Evolutionary conservation across 1,140 invertebrate species (phyloP).

Genomic region (Drosophila seguyi): DNA sequence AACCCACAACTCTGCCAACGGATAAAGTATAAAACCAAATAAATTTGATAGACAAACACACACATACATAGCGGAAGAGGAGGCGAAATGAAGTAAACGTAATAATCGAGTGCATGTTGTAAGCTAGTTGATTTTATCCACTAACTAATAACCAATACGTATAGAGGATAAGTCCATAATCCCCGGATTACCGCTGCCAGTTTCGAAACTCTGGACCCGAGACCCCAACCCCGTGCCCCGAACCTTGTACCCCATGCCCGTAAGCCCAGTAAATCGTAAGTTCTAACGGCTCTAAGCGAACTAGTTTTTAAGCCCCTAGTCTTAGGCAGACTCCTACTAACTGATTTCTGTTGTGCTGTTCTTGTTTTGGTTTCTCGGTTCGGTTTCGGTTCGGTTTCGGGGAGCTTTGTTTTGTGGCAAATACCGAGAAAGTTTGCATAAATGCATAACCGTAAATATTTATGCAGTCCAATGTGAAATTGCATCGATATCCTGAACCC

Average conservation of each 20-base stretch:
- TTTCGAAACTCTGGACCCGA: conserved; percentile 5
- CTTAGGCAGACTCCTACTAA: conserved; percentile 26
- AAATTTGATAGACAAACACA: conserved; percentile 35
- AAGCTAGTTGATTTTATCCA: conserved; percentile 78
- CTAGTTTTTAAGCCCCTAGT: conserved; percentile 55
- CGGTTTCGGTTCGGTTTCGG: background rate
- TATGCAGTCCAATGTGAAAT: conserved; percentile 65
- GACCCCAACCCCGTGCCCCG: conserved; percentile 6
- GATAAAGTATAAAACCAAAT: conserved; percentile 42
- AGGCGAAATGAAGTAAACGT: conserved; percentile 25
- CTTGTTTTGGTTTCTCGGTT: conserved; percentile 13
- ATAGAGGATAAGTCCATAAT: conserved; percentile 39
- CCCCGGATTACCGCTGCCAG: conserved; percentile 19
- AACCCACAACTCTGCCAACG: conserved; percentile 57
- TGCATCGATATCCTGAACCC: conserved; percentile 59
- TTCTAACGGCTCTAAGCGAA: conserved; percentile 72
- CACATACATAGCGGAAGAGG: conserved; percentile 3
- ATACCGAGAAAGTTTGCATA: conserved; percentile 59
- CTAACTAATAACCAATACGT: conserved; percentile 51
- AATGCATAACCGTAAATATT: conserved; percentile 75
- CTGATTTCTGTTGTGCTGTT: conserved; percentile 23
- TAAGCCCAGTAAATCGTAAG: conserved; percentile 55
- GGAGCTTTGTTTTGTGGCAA: conserved; percentile 29
- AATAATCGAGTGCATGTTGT: conserved; percentile 70
- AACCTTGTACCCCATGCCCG: background rate